These are phyloP conservation scores for Falcunculus frontatus DNA, from an alignment of 2,113 vertebrate species.

Conservation along the genomic window DNA sequence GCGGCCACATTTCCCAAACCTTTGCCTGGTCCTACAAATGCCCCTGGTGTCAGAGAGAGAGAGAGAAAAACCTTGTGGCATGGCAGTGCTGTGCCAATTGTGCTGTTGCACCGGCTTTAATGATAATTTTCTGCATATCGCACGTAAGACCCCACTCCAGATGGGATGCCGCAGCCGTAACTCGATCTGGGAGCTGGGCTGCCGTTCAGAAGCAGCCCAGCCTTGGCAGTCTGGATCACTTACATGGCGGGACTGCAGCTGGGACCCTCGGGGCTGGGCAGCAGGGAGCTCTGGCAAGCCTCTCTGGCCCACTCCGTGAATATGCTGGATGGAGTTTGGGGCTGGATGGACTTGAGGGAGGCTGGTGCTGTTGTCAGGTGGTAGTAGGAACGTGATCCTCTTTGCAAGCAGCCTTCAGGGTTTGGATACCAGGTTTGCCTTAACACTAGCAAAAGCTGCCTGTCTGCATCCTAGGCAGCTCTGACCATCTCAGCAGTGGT, in stretches of 20 bases:
- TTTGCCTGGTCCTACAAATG: not conserved
- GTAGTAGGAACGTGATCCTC: not conserved
- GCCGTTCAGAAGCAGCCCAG: not conserved
- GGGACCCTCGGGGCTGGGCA: not conserved
- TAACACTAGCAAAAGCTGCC: not conserved
- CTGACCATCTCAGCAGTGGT: not conserved
- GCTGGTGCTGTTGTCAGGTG: not conserved
- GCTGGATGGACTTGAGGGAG: constrained; percentile 3
- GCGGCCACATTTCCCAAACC: not conserved
- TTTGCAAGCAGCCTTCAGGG: not conserved
- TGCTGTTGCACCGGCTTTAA: not conserved
- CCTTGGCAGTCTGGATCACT: not conserved
- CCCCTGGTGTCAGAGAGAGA: not conserved
- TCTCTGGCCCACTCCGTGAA: not conserved
- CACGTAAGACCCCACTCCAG: not conserved
- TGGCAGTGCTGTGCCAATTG: not conserved
- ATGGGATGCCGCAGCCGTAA: not conserved
- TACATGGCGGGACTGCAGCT: not conserved
- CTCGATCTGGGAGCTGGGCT: not conserved
- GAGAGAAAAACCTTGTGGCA: not conserved
- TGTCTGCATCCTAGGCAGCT: not conserved
- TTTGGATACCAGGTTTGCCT: not conserved
- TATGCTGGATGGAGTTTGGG: not conserved
- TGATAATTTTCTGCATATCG: not conserved
- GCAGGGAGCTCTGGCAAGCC: not conserved